Evolutionary conservation across 2,888 invertebrate species (phyloP).

Genomic region (Nyleta sp.): DNA sequence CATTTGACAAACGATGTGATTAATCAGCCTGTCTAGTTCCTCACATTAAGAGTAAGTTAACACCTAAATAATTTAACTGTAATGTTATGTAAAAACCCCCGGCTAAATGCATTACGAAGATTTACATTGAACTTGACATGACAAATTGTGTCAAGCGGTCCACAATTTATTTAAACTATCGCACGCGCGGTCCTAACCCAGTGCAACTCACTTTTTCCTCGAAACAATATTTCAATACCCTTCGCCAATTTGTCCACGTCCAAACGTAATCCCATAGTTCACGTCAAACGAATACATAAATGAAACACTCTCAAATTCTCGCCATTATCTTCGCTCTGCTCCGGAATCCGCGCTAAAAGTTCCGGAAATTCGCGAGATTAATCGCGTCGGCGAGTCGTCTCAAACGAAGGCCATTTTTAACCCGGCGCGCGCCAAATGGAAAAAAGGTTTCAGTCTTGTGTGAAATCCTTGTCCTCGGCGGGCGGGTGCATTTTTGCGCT

Average conservation of each 20-base stretch:
- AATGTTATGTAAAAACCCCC: conserved; percentile 21
- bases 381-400: conserved; percentile 52
- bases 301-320: conserved; percentile 53
- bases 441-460: conserved; percentile 52
- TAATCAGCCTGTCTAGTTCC: conserved; percentile 42
- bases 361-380: conserved; percentile 58
- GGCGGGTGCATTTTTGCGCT: conserved; percentile 49
- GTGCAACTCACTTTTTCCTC: too few species aligned
- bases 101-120: conserved; percentile 16
- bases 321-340: conserved; percentile 42
- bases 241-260: conserved; percentile 47
- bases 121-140: conserved; percentile 20
- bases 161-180: conserved; percentile 34
- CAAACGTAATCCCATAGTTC: conserved; percentile 37
- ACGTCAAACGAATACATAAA: conserved; percentile 45
- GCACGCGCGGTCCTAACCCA: too few species aligned
- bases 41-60: conserved; percentile 58
- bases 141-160: conserved; percentile 21
- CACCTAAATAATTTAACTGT: conserved; percentile 33
- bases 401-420: conserved; percentile 63
- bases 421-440: conserved; percentile 20
- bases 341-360: conserved; percentile 46
- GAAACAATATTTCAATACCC: conserved; percentile 49
- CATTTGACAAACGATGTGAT: conserved; percentile 62
- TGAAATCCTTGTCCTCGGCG: conserved; percentile 51